Base-by-base conservation (phyloP, 2,797 vertebrate species). In the Botia kubotai region DNA sequence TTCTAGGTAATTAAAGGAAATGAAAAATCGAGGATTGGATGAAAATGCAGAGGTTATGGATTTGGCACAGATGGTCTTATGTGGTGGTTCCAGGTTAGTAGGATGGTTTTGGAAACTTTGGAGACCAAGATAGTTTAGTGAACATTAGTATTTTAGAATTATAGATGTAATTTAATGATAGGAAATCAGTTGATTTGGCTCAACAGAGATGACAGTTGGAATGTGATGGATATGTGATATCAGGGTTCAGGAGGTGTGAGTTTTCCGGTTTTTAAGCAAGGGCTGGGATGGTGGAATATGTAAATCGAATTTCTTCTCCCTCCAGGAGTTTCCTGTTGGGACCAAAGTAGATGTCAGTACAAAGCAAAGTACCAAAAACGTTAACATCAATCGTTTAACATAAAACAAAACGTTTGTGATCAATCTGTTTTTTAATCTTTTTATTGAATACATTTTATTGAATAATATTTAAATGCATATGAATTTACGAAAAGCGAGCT, bases 311-410 rank as follows among this genome's bases (percentile, higher is more conserved):
- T 91, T 95, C 95, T 55, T 95, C 95, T 29, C 94, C 93, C 82
- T 95, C 95, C 90, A 95, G 90, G 72, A 95, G 93, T 91, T 95
- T 94, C 89, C 95, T 95, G 88, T 75, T 80, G 84, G 82, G 50
- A 77, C 53, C 87, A 84, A 86, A 68, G 29, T 3, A 6, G 29
- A 53, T 23, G 55, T 8, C 68, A 33, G 14, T 73, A 19, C 43
- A n/a, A 48, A 72, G 58, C 29, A 43, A 21, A 65, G 65, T 10
- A 48, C 43, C 43, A 13, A 17, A 13, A 53, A 62, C 13, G 11
- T 36, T 6, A 36, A 10, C 17, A 43, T 4, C 16, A 26, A 11
- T 71, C 23, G 23, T 26, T 26, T 26, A 26, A 26, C 23, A 26
- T 26, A 26, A 26, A 26, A 26, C 2, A 26, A 26, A 26, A 26